These are phyloP conservation scores for Pluvialis apricaria DNA, from an alignment of 2,113 vertebrate species.

Conservation along the genomic window DNA sequence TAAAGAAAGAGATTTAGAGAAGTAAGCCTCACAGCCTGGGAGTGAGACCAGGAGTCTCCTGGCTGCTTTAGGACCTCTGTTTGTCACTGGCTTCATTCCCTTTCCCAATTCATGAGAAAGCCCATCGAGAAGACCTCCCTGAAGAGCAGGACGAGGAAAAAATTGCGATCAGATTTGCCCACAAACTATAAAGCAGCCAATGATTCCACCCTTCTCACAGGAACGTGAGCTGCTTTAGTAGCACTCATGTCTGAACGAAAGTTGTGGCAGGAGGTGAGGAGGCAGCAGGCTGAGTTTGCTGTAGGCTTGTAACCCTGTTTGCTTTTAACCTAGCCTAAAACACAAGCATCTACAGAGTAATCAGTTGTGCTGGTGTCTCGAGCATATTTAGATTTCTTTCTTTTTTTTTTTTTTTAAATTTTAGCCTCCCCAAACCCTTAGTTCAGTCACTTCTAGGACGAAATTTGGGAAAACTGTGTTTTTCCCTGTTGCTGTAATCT, in stretches of 20 bases:
- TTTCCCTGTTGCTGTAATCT: neutral
- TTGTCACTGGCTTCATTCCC: neutral
- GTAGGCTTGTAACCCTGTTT: neutral
- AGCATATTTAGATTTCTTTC: neutral
- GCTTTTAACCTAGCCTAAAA: neutral
- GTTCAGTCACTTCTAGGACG: neutral
- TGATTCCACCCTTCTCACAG: neutral
- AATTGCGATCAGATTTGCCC: neutral
- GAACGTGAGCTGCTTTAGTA: neutral
- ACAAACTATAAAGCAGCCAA: neutral
- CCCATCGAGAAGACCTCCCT: neutral
- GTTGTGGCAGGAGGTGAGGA: neutral
- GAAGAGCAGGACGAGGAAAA: neutral
- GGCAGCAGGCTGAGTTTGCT: neutral
- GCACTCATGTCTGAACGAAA: neutral
- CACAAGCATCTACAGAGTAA: neutral
- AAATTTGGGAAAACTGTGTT: neutral
- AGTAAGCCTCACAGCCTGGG: neutral
- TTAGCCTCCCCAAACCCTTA: neutral
- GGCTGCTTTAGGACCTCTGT: neutral
- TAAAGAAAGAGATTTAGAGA: neutral
- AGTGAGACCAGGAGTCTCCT: neutral
- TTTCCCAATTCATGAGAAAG: neutral
- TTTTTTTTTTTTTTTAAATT: neutral
- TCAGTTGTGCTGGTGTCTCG: neutral